Evolutionary conservation across 1,140 invertebrate species (phyloP).

Genomic region (Hycleus cichorii): DNA sequence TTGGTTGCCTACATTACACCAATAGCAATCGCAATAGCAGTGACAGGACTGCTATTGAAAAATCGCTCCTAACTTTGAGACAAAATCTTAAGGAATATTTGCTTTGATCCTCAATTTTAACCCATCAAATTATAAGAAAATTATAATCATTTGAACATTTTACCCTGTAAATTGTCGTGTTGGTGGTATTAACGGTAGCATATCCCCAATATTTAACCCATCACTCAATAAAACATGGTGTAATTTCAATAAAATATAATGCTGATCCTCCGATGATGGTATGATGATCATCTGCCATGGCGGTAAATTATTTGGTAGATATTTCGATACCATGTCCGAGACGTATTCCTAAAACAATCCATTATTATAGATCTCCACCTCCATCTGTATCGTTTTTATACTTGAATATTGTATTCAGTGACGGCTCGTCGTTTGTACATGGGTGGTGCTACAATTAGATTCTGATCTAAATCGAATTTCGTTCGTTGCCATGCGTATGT

Average conservation of each 20-base stretch:
- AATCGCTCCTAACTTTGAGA: too few species aligned
- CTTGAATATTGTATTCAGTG: conserved; percentile 65
- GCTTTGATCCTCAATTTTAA: too few species aligned
- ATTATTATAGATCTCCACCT: not conserved
- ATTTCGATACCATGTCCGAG: conserved; percentile 70
- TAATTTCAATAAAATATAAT: conserved; percentile 64
- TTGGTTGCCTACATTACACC: too few species aligned
- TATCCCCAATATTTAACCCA: conserved; percentile 62
- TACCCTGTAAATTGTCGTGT: conserved; percentile 34
- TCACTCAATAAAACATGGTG: conserved; percentile 67
- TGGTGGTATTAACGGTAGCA: conserved; percentile 57
- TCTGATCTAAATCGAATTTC: conserved; percentile 63
- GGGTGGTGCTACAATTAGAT: conserved; percentile 54
- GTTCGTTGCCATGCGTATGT: conserved; percentile 59
- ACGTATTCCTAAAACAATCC: conserved; percentile 59
- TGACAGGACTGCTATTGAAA: too few species aligned
- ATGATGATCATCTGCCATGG: conserved; percentile 78
- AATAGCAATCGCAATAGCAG: too few species aligned
- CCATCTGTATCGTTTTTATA: conserved; percentile 30
- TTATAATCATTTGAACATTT: not conserved
- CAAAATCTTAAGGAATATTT: too few species aligned
- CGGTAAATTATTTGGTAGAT: conserved; percentile 56
- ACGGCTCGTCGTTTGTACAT: conserved; percentile 59
- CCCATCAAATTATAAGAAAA: too few species aligned
- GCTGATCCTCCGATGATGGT: conserved; percentile 54